A percentile compares a stretch with the other conserved stretches of the same genome.
These are phyloP conservation scores for Hyles euphorbiae DNA, from an alignment of 1,140 invertebrate genomes.

Conservation along the genomic window DNA sequence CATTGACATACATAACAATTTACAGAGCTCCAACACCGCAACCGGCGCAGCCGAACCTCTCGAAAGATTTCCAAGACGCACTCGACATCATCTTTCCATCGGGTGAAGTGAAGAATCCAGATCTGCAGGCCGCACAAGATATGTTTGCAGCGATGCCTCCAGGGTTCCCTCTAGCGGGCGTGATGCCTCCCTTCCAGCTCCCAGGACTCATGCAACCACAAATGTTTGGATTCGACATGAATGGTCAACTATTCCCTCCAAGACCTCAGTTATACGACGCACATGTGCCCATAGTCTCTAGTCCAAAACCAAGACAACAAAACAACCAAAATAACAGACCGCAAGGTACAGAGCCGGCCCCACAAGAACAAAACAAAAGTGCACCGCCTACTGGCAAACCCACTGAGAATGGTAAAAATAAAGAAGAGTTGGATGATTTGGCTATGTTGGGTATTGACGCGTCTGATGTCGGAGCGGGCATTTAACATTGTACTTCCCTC, in stretches of 20 bases:
- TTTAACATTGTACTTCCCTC: conserved; percentile 13
- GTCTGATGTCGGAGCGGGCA: conserved; percentile 78
- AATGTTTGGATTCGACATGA: conserved; percentile 66
- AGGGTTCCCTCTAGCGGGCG: conserved; percentile 32
- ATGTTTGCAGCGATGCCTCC: conserved; percentile 39
- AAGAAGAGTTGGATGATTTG: conserved; percentile 79
- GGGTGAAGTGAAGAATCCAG: conserved; percentile 37
- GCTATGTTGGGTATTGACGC: conserved; percentile 83
- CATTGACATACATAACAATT: not conserved
- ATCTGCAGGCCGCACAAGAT: conserved; percentile 34
- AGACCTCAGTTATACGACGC: conserved; percentile 53
- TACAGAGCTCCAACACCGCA: conserved; percentile 8
- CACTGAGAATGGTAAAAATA: conserved; percentile 28
- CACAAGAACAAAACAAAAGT: conserved; percentile 12
- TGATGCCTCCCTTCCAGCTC: conserved; percentile 39
- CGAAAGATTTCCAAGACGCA: conserved; percentile 81
- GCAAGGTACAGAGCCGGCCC: no score
- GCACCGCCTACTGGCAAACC: conserved; percentile 9
- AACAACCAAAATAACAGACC: conserved; percentile 19
- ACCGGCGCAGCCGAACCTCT: conserved; percentile 22
- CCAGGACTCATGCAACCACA: conserved; percentile 45
- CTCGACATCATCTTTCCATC: conserved; percentile 83
- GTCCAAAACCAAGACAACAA: conserved; percentile 20
- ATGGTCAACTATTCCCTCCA: conserved; percentile 36
- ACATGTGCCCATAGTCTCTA: conserved; percentile 41